These are phyloP conservation scores for Doris montereyensis DNA, from an alignment of 2,888 invertebrate genomes.

Conservation along the genomic window DNA sequence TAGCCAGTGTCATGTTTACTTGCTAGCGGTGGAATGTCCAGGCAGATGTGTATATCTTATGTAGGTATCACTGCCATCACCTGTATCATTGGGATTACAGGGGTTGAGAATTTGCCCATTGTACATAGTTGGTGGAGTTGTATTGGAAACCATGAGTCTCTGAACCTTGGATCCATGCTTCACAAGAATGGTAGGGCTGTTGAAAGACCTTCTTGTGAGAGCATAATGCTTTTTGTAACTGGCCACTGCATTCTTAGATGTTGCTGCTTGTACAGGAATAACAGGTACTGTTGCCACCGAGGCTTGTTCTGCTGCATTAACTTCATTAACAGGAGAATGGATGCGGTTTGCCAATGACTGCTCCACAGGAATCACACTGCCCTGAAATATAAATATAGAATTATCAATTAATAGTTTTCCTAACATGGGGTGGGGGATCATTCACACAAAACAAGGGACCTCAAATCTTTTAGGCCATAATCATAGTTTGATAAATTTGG, in stretches of 20 bases:
- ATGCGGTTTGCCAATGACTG: slow-evolving; percentile 54
- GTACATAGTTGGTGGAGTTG: slow-evolving; percentile 49
- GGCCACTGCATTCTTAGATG: slow-evolving; percentile 53
- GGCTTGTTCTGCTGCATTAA: slow-evolving; percentile 48
- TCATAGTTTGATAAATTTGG: too few relatives aligned
- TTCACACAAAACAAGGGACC: too few relatives aligned
- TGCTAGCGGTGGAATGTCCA: slow-evolving; percentile 34
- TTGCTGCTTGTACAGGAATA: slow-evolving; percentile 49
- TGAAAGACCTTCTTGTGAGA: slow-evolving; percentile 59
- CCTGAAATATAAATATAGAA: slow-evolving; percentile 54
- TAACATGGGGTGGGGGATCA: too few relatives aligned
- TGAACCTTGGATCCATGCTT: slow-evolving; percentile 67
- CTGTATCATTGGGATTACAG: slow-evolving; percentile 43
- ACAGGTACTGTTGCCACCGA: slow-evolving; percentile 49
- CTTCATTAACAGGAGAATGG: slow-evolving; percentile 50
- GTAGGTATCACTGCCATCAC: slow-evolving; percentile 46
- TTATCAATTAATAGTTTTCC: too few relatives aligned
- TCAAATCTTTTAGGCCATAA: too few relatives aligned
- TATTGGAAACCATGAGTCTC: slow-evolving; percentile 62
- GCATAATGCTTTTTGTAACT: slow-evolving; percentile 52
- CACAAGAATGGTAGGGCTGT: slow-evolving; percentile 61
- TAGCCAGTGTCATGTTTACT: too few relatives aligned
- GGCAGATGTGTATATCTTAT: slow-evolving; percentile 44
- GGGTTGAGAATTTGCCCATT: slow-evolving; percentile 46
- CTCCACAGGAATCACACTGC: slow-evolving; percentile 64